Conservation (phyloP, 2,888 invertebrate species). For the Meghimatium bilineatum region DNA sequence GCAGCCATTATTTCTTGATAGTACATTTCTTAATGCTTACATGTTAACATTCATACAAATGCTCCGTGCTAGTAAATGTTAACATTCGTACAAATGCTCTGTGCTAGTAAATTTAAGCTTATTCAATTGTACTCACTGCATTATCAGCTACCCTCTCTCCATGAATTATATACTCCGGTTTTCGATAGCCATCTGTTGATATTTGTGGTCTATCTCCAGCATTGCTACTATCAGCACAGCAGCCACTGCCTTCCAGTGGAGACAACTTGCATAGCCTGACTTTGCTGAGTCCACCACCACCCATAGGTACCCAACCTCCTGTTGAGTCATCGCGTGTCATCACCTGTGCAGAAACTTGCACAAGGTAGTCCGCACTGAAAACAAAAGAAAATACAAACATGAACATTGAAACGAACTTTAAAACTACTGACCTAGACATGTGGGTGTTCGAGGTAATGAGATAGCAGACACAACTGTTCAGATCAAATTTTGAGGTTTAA, state of each 20-base stretch:
- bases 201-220: slow-evolving; percentile 6
- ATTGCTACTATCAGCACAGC: slow-evolving; percentile 42
- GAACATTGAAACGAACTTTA: neutral
- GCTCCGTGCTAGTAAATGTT: too few species aligned
- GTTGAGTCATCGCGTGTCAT: slow-evolving; percentile 98
- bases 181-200: slow-evolving; percentile 48
- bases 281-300: slow-evolving; percentile 94
- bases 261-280: slow-evolving; percentile 79
- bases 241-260: slow-evolving; percentile 43
- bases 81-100: neutral
- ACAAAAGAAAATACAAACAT: neutral
- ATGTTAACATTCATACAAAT: too few species aligned
- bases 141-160: slow-evolving; percentile 94
- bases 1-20: too few species aligned
- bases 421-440: too few species aligned
- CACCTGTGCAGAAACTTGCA: slow-evolving; percentile 98
- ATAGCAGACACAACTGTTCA: too few species aligned
- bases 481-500: too few species aligned
- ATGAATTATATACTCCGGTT: slow-evolving; percentile 88
- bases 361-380: slow-evolving; percentile 80
- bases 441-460: too few species aligned
- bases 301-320: slow-evolving; percentile 94
- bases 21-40: too few species aligned
- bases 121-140: slow-evolving; percentile 83
- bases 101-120: neutral